Evolutionary conservation across 2,888 invertebrate species (phyloP), one percentile per base, ranked within the genome.

Genomic region (Isoperla grammatica): DNA sequence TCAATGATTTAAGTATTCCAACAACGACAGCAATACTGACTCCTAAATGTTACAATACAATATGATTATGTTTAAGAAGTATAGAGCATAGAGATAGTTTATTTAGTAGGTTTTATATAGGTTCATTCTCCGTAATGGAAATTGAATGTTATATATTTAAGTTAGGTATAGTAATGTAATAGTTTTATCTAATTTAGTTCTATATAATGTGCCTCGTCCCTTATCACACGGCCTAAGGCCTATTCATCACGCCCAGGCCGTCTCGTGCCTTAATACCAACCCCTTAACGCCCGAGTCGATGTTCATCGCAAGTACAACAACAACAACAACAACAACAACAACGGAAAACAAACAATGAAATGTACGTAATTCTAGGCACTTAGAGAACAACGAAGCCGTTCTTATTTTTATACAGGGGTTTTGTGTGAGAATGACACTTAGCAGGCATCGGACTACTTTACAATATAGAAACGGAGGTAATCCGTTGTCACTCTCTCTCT

Each of bases 341-440:
- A 50, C 50, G 15, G 50, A 58, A 61, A 53, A 62, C 53, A 60
- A 62, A 60, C 57, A 60, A 60, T 58, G 55, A 63, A 49, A 58
- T 57, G 54, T 57, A 56, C 56, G 42, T 60, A 54, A 58, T 58
- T 58, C 58, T 60, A 60, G 60, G 58, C 60, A 63, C 58, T 63
- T 60, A 59, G 59, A 61, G 61, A 59, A 61, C 61, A 59, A 56
- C 50, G 35, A 53, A 61, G 59, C 61, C 59, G 48, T 59, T 56
- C 53, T 35, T 39, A 35, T 23, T 22, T 57, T 56, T 45, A 22
- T 56, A 57, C 50, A 58, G 43, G 48, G 19, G 35, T 23, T 60
- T 40, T 37, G 55, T 48, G 59, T 58, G 50, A 43, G 22, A 43
- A 48, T 59, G 59, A 61, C 61, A 61, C 37, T 49, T 50, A 57